Conservation (phyloP, 2,113 vertebrate species). For the Phyllostomus discolor region DNA sequence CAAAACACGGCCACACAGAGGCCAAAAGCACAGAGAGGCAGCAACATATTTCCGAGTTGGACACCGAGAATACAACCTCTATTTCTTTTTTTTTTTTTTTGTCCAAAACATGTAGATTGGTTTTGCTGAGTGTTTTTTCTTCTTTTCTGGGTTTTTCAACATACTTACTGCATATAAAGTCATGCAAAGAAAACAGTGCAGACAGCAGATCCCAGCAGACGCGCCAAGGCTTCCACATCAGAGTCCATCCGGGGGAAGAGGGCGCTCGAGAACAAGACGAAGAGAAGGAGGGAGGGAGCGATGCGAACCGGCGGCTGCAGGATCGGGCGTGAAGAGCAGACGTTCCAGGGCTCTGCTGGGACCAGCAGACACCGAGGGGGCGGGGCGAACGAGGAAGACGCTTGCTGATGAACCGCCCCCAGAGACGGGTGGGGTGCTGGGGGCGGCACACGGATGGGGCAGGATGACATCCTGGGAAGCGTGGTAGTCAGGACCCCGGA, state of each 20-base stretch:
- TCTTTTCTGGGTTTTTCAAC: constrained; percentile 73
- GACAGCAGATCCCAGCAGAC: constrained; percentile 69
- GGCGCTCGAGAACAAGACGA: constrained; percentile 39
- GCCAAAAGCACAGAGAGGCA: constrained; percentile 76
- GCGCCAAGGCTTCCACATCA: constrained; percentile 59
- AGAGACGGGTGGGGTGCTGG: neutral
- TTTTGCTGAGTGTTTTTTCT: constrained; percentile 64
- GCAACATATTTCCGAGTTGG: constrained; percentile 77
- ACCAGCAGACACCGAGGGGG: neutral
- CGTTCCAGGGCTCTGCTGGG: neutral
- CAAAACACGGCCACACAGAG: constrained; percentile 64
- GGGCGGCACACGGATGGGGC: neutral
- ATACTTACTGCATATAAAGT: constrained; percentile 82
- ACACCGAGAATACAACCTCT: constrained; percentile 77
- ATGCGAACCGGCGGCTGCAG: neutral
- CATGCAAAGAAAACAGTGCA: constrained; percentile 84
- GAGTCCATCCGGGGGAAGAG: constrained; percentile 47
- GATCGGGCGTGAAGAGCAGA: neutral
- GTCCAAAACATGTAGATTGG: constrained; percentile 75
- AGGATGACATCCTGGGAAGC: neutral
- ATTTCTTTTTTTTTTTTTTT: constrained; percentile 29
- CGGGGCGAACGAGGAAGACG: neutral
- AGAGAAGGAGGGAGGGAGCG: neutral
- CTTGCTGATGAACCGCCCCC: neutral
- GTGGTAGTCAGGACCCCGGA: neutral